Percentiles rank a stretch among this genome's conserved stretches.
Evolutionary conservation across 2,797 vertebrate species (phyloP).

Genomic region (Agapornis canus): DNA sequence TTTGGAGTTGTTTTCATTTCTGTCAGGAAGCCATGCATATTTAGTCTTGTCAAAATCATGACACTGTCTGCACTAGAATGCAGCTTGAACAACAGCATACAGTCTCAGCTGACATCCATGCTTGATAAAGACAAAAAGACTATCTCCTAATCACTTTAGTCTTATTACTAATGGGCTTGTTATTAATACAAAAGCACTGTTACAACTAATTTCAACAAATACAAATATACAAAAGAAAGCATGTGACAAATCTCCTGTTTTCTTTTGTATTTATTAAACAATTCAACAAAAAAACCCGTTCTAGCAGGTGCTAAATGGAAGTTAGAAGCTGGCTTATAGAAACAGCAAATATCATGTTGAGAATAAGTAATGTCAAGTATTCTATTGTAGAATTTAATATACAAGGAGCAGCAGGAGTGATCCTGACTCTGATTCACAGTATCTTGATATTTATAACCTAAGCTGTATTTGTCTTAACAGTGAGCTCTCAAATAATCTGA

Average conservation of each 20-base stretch:
- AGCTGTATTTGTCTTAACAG: background rate
- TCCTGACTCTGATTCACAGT: background rate
- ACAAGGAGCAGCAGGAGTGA: background rate
- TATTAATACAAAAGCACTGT: background rate
- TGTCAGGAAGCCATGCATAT: background rate
- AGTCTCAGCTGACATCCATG: background rate
- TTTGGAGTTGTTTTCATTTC: background rate
- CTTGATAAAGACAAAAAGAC: constrained; percentile 9
- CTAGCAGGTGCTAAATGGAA: background rate
- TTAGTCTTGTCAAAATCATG: constrained; percentile 3
- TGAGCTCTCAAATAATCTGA: background rate
- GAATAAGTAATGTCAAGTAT: background rate
- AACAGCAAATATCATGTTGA: background rate
- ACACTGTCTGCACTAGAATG: background rate
- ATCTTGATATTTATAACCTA: background rate
- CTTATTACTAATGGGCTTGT: constrained; percentile 5
- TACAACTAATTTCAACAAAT: constrained; percentile 22
- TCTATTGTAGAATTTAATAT: background rate
- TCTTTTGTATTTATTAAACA: background rate
- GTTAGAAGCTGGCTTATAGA: background rate
- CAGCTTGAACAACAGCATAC: background rate
- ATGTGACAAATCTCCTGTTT: background rate
- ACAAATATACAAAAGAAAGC: background rate
- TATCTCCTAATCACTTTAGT: background rate
- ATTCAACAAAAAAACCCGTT: background rate